Base-by-base conservation (phyloP, 1,140 invertebrate genomes). In the Scylla paramamosain region DNA sequence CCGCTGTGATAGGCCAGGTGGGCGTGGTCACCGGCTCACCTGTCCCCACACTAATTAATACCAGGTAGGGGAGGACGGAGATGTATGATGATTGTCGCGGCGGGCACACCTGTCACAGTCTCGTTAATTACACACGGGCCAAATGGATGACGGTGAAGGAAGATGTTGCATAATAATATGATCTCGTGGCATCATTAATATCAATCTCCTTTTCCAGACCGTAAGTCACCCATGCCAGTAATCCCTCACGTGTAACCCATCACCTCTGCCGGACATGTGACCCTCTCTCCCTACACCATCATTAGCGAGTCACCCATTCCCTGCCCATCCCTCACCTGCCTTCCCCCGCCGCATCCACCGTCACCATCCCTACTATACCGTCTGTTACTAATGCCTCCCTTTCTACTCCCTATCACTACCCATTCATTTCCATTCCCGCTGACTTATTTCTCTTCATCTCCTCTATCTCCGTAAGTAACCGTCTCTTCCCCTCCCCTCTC, bases 81-180 rank as follows among this genome's bases (percentile, higher is more conserved):
- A 77, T 77, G 67, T 77, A 77, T 77, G 67, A 77, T 77, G 67
- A 77, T 77, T 77, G 67, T 77, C 67, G 67, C 67, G 67, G 67
- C 67, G 67, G 6, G 67, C 67, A 77, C 67, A 77, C 67, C 67
- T 77, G 67, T 77, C 67, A 77, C 67, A 77, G 0, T n/a, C 67
- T 77, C 67, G n/a, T 77, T 77, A 77, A 77, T 77, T 77, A 77
- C 67, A 77, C 67, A 7, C 20, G 67, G 20, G 20, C 20, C 8
- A n/a, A 77, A 77, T 77, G 2, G n/a, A 77, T 77, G 67, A n/a
- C n/a, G 67, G 20, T 77, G 20, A 77, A 77, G n/a, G 20, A 77
- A 16, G 67, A n/a, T 77, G 67, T 77, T 77, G 67, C 67, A 77
- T 77, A 39, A 77, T 77, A 77, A n/a, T 77, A 1, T n/a, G 20